Evolutionary conservation across 2,888 invertebrate genomes (phyloP), one percentile per base, ranked within the genome.

Genomic region (Cecidostiba fungosa): DNA sequence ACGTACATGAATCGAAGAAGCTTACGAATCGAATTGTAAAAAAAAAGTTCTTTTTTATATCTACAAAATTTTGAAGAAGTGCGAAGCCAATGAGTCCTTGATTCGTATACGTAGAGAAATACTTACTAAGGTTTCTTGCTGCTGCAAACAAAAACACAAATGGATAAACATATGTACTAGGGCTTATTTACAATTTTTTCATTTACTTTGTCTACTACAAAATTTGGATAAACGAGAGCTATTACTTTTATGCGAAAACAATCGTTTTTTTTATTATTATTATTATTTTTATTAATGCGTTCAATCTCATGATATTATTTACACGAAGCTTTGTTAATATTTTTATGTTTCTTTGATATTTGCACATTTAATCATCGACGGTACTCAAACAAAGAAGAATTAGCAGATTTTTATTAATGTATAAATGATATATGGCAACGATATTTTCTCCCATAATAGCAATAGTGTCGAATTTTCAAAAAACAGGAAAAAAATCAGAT

Each of bases 101-200:
- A 80, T 85, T 85, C 83, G 84, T 87, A 88, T 88, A 91, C 89
- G 89, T 88, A 91, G 87, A 89, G 85, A 89, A 90, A 92, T 95
- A 95, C 96, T 95, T 95, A 96, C 96, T 94, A 96, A 94, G 92
- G 94, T 95, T 91, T 95, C 95, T 94, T 95, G 95, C 91, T 94
- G 95, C 95, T 96, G 95, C 93, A 95, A 95, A 93, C 92, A 92
- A 91, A 92, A 92, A 91, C 89, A 92, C 89, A 91, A 89, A 89
- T 89, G 87, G 88, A 89, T 90, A 88, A 90, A 91, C 89, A 84
- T 77, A 62, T 62, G 10, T 76, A 19, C 54, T 36, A 82, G 62
- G 69, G 26, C 72, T 19, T 54, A 19, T 39, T 54, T 50, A 72
- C 54, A 72, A 70, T 70, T 26, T 72, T 78, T 62, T 79, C 73